phyloP scores from a whole-genome alignment of 2,888 invertebrate genomes.

The Spatulosminthurus flaviceps region DNA sequence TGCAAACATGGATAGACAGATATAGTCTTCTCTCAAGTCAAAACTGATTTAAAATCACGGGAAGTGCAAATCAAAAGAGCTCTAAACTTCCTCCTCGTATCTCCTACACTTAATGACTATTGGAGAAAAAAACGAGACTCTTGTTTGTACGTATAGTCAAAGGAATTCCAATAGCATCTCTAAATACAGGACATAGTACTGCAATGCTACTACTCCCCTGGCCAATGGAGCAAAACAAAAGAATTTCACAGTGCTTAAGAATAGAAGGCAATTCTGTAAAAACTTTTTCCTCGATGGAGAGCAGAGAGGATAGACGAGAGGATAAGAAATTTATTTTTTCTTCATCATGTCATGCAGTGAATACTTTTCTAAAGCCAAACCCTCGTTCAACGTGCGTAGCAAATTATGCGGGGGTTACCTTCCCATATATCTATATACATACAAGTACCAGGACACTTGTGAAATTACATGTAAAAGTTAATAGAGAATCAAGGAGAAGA shows the following conservation, averaged over 20 bases:
- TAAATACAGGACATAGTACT: not conserved
- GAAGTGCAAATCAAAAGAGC: not conserved
- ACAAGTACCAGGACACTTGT: not conserved
- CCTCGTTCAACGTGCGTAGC: not conserved
- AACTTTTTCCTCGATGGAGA: slow-evolving; percentile 7
- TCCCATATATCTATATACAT: not conserved
- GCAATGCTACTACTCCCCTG: not conserved
- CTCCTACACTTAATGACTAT: not conserved
- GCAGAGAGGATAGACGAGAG: not conserved
- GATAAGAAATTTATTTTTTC: too few species aligned
- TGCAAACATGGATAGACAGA: not conserved
- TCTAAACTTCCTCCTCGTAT: not conserved
- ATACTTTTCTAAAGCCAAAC: not conserved
- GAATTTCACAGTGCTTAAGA: not conserved
- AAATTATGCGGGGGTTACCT: slow-evolving; percentile 12
- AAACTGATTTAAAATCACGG: not conserved
- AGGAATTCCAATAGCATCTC: too few species aligned
- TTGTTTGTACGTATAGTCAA: not conserved
- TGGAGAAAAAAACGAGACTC: not conserved
- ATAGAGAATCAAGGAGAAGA: too few species aligned
- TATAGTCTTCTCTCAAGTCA: not conserved
- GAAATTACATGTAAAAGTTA: not conserved
- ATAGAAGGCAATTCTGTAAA: not conserved
- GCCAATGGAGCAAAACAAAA: slow-evolving; percentile 32
- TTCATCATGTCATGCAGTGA: not conserved